Percentiles rank a stretch among this genome's conserved stretches.
phyloP scores from a whole-genome alignment of 2,797 vertebrate species.

The Halcyon chelicuti region DNA sequence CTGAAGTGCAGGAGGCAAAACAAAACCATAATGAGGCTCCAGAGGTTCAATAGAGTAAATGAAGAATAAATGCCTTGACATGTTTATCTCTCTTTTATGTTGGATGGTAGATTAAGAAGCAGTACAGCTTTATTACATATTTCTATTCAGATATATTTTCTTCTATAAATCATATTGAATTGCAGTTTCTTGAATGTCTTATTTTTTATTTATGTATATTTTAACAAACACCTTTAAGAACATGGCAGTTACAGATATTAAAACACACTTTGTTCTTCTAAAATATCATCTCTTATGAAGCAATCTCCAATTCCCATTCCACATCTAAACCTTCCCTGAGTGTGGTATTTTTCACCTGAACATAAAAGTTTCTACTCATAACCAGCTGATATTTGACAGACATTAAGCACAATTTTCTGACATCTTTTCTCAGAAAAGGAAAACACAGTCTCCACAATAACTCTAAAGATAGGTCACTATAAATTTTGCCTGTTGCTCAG shows the following conservation, averaged over 20 bases:
- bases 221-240: not conserved
- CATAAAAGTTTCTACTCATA: not conserved
- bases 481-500: not conserved
- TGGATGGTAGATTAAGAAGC: not conserved
- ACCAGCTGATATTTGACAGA: not conserved
- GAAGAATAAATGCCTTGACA: not conserved
- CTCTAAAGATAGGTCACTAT: not conserved
- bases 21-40: not conserved
- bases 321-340: not conserved
- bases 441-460: not conserved
- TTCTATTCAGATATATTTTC: not conserved
- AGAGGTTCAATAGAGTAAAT: not conserved
- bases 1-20: not conserved
- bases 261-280: not conserved
- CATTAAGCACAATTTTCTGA: not conserved
- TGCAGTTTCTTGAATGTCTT: not conserved
- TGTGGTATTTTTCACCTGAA: not conserved
- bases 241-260: not conserved
- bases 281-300: not conserved
- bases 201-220: not conserved
- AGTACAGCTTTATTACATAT: not conserved
- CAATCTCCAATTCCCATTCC: not conserved
- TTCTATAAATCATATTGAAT: not conserved
- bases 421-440: not conserved
- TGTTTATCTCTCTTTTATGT: not conserved